Evolutionary conservation across 2,113 vertebrate genomes (phyloP), one percentile per base, ranked within the genome.

Genomic region (Osmerus eperlanus): DNA sequence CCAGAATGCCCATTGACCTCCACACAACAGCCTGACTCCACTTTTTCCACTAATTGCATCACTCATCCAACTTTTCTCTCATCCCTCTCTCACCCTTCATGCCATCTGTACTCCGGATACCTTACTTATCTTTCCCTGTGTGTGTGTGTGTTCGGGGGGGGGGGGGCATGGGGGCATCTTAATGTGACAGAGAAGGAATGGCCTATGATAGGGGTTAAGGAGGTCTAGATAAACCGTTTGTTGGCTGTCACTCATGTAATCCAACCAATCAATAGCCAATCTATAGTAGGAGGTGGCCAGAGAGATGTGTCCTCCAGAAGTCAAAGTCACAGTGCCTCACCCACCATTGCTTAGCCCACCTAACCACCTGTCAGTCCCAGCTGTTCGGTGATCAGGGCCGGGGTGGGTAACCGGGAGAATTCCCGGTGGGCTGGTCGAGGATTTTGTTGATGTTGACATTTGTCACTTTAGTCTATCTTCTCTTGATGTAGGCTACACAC

Each of bases 331-430:
- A 63, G 76, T 29, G 60, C 80, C 76, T 79, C 74, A 23, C 79
- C 74, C 78, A 69, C 80, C 86, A 85, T 87, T 83, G 81, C 79
- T 89, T 85, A 85, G 83, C 84, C 82, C 28, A 58, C 80, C 80
- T 78, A 84, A 83, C 83, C 81, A 65, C 71, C 65, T 78, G 84
- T 89, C 84, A 81, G 73, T 89, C 82, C 86, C 82, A 85, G 61
- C 15, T 7, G 14, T 8, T 23, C 1, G 59, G 25, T 68, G 56
- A 59, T n/a, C 23, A 23, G 23, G 23, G 23, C 23, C 23, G 23
- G 23, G 23, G 23, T 23, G 23, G 23, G 23, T 23, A 23, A 23
- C 23, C 23, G 23, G 23, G 23, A 23, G 23, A 23, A 23, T 23
- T 23, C 23, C 23, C 23, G 23, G 1, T 23, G 23, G 23, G 23